phyloP scores from a whole-genome alignment of 2,797 vertebrate species.

The Antrozous pallidus region DNA sequence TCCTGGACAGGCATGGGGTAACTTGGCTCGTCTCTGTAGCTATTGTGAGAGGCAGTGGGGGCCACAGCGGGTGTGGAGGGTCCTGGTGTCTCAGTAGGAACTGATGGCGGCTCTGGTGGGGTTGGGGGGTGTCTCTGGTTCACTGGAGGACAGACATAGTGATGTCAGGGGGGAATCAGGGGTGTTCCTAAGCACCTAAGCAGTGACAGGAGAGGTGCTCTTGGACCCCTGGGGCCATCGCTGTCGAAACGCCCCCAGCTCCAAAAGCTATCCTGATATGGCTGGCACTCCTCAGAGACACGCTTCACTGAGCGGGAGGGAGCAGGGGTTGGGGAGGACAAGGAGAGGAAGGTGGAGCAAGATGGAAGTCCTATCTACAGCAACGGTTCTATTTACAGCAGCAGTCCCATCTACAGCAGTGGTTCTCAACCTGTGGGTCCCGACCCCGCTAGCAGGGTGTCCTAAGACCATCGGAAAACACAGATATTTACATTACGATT shows the following conservation, averaged over 20 bases:
- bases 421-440: no score
- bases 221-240: background rate
- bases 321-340: background rate
- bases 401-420: no score
- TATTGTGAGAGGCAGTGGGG: background rate
- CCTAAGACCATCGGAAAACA: no score
- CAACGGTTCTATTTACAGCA: no score
- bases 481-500: no score
- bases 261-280: background rate
- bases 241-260: background rate
- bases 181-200: no score
- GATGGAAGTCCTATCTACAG: no score
- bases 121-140: background rate
- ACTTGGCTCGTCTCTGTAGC: background rate
- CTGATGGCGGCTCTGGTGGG: background rate
- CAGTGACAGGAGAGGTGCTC: background rate
- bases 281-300: background rate
- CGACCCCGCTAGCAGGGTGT: no score
- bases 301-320: background rate
- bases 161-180: background rate
- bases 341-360: background rate
- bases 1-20: conserved; percentile 64
- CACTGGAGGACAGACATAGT: conserved; percentile 31
- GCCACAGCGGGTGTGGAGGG: background rate
- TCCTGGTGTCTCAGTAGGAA: background rate